Base-by-base conservation (phyloP, 2,888 invertebrate species). In the Andrena trimmerana region DNA sequence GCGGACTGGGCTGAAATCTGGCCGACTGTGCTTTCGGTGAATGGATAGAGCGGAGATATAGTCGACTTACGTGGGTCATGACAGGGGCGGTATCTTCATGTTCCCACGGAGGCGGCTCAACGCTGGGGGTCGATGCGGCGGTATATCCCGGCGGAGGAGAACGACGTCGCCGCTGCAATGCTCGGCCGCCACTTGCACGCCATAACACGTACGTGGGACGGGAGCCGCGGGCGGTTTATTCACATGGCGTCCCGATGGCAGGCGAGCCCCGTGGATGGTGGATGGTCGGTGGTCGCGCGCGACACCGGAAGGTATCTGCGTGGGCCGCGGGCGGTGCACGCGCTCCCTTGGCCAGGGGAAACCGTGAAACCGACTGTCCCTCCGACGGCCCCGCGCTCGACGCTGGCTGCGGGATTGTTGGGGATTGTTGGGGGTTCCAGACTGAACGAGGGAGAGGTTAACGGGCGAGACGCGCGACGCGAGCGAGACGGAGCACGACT, bases 51-150 rank as follows among this genome's bases (percentile, higher is more conserved):
- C 20, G 31, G 52, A 7, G n/a, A 13, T 50, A 36, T 31, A 10
- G 27, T 65, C 54, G 57, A 57, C 89, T 69, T 88, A 92, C 92
- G 91, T 92, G 88, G 86, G 91, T 91, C 92, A 92, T 90, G 90
- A 90, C 79, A 87, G 82, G 85, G 86, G 84, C 73, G 84, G 88
- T 80, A 86, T 89, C 86, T 88, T 91, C 91, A 90, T 92, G 89
- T 90, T 91, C 86, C 78, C 52, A 72, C 27, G 68, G 78, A 48
- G 60, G 68, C 62, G 80, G 54, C 36, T 67, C 77, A 59, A 68
- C 68, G 69, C 69, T 81, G 73, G 77, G 29, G 69, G 78, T 79
- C 74, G 69, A 74, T 75, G 60, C 72, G 75, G 33, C 72, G 78
- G 67, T 82, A 63, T 86, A 81, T 78, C 74, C 79, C 80, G 73